These are phyloP conservation scores for Atherix ibis DNA, from an alignment of 2,888 invertebrate genomes.

Conservation along the genomic window DNA sequence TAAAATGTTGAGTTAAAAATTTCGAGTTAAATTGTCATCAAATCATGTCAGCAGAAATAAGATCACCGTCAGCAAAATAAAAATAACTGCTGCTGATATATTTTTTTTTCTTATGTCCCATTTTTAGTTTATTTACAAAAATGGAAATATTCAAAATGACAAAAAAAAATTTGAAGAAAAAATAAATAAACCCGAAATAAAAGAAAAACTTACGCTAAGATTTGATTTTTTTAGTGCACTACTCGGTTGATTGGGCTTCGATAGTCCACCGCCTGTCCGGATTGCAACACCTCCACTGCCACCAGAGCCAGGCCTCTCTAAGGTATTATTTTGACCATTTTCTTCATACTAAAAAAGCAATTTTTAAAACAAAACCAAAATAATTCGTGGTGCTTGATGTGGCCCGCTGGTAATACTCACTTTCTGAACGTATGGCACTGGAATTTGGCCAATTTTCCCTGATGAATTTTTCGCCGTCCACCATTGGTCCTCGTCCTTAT, in stretches of 20 bases:
- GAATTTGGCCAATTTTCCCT: slow-evolving; percentile 84
- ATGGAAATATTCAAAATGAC: too few species aligned
- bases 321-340: slow-evolving; percentile 20
- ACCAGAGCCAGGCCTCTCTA: slow-evolving; percentile 22
- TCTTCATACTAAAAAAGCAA: slow-evolving; percentile 21
- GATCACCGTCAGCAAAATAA: too few species aligned
- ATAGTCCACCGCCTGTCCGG: slow-evolving; percentile 12
- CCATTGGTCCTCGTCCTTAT: slow-evolving; percentile 96
- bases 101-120: background rate
- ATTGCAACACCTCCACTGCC: slow-evolving; percentile 21
- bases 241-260: slow-evolving; percentile 19
- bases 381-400: background rate
- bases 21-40: too few species aligned
- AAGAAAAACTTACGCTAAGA: slow-evolving; percentile 23
- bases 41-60: too few species aligned
- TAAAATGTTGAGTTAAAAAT: too few species aligned
- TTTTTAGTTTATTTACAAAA: too few species aligned
- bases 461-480: slow-evolving; percentile 88
- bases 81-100: too few species aligned
- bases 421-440: slow-evolving; percentile 87
- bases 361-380: background rate
- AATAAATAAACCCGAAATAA: too few species aligned
- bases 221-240: slow-evolving; percentile 29
- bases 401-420: slow-evolving; percentile 33
- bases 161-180: too few species aligned